Evolutionary conservation across 2,113 vertebrate genomes (phyloP), one percentile per base, ranked within the genome.

Genomic region (Stictonetta naevosa): DNA sequence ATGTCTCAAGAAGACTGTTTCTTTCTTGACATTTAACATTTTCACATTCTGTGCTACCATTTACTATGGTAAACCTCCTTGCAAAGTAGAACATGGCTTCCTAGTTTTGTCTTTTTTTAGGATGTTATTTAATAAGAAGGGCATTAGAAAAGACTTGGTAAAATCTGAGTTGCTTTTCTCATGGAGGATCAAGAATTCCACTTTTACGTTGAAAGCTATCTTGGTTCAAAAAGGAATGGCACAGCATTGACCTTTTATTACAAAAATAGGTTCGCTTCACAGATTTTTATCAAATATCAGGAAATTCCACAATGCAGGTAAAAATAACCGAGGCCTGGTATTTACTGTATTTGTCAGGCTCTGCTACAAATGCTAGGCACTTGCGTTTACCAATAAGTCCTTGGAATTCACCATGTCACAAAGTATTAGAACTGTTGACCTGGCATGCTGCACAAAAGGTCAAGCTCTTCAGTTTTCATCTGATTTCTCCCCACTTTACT

Each of bases 391-490:
- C 80, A 72, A 7, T 86, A 95, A 88, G 83, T 64, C 20, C 3
- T 4, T 38, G 92, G 92, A 88, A 92, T 72, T 58, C 68, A 84
- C 60, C 53, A 42, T 48, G 60, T 34, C 80, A 91, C 94, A 84
- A 93, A 78, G 80, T 72, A 60, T 13, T 34, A n/a, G 60, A 88
- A 59, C 48, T 82, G 78, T 62, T 92, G 77, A 82, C 83, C 73
- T 68, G 59, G 46, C 83, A 95, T 40, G 92, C 86, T 85, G 48
- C 52, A 69, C 74, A 89, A 71, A 88, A 95, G 92, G 86, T 94
- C 93, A 89, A 38, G 68, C 84, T 78, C 73, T 77, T 75, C 68
- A 42, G 50, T 80, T 85, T 71, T 46, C 74, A 73, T 72, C 26
- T 90, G 78, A 87, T 71, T 91, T 79, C 55, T 91, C 63, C 69